phyloP scores from a whole-genome alignment of 2,888 invertebrate species.

The Heliconius erato region DNA sequence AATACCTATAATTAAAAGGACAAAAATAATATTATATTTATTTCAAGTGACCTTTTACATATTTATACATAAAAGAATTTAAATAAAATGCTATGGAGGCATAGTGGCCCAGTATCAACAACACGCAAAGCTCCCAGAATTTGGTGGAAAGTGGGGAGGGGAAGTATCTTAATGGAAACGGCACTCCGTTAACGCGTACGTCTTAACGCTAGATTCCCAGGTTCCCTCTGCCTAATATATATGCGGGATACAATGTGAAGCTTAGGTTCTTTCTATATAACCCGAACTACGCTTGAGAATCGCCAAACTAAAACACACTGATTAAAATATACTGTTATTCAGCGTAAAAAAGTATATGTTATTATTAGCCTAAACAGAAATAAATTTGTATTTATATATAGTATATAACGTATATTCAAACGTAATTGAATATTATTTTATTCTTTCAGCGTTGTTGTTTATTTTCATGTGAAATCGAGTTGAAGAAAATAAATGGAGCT shows the following conservation, averaged over 20 bases:
- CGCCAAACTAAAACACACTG: too few relatives aligned
- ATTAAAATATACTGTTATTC: too few relatives aligned
- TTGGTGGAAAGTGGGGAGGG: too few relatives aligned
- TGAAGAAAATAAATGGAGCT: conserved; percentile 18
- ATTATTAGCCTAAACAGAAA: too few relatives aligned
- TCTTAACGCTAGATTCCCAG: too few relatives aligned
- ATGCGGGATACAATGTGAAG: background rate
- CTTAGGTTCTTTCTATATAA: background rate
- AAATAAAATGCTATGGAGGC: background rate
- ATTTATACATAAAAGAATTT: background rate
- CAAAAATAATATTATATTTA: background rate
- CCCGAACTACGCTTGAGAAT: too few relatives aligned
- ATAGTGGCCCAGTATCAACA: background rate
- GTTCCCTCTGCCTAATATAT: background rate
- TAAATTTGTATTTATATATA: background rate
- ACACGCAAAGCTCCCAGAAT: too few relatives aligned
- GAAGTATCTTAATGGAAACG: too few relatives aligned
- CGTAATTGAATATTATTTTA: background rate
- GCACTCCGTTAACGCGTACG: too few relatives aligned
- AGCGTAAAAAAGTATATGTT: too few relatives aligned
- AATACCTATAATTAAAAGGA: background rate
- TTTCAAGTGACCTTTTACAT: background rate
- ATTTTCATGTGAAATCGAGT: conserved; percentile 7
- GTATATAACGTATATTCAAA: too few relatives aligned
- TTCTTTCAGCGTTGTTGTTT: background rate